Evolutionary conservation across 2,113 vertebrate genomes (phyloP).

Genomic region (Triplophysa dalaica): DNA sequence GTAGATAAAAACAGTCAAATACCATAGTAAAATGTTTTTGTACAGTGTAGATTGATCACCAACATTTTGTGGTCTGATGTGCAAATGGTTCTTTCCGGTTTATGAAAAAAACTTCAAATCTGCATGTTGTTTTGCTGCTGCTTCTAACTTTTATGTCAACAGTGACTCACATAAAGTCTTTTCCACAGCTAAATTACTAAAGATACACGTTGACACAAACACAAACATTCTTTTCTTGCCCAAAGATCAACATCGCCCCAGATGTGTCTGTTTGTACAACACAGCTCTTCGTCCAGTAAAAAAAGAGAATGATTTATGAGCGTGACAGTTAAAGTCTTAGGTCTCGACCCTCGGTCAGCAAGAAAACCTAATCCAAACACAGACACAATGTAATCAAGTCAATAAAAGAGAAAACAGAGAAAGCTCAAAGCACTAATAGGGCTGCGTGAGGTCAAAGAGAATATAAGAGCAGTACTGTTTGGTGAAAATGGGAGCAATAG

Average conservation of each 20-base stretch:
- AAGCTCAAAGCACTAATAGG: constrained; percentile 6
- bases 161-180: too few relatives aligned
- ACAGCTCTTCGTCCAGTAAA: constrained; percentile 5
- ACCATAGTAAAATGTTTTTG: too few relatives aligned
- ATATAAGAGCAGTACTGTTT: neutral
- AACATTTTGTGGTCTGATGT: too few relatives aligned
- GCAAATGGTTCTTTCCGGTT: too few relatives aligned
- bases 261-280: constrained; percentile 16
- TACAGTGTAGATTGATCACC: too few relatives aligned
- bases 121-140: too few relatives aligned
- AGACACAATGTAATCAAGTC: constrained; percentile 27
- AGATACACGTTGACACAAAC: neutral
- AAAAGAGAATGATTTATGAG: neutral
- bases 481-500: neutral
- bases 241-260: neutral
- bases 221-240: neutral
- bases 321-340: neutral
- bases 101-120: too few relatives aligned
- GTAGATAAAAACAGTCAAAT: too few relatives aligned
- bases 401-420: constrained; percentile 20
- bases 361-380: constrained; percentile 28
- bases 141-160: too few relatives aligned
- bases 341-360: constrained; percentile 2
- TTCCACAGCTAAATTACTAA: too few relatives aligned
- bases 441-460: neutral